Evolutionary conservation across 2,113 vertebrate genomes (phyloP), one percentile per base, ranked within the genome.

Genomic region (Cichladusa arquata): DNA sequence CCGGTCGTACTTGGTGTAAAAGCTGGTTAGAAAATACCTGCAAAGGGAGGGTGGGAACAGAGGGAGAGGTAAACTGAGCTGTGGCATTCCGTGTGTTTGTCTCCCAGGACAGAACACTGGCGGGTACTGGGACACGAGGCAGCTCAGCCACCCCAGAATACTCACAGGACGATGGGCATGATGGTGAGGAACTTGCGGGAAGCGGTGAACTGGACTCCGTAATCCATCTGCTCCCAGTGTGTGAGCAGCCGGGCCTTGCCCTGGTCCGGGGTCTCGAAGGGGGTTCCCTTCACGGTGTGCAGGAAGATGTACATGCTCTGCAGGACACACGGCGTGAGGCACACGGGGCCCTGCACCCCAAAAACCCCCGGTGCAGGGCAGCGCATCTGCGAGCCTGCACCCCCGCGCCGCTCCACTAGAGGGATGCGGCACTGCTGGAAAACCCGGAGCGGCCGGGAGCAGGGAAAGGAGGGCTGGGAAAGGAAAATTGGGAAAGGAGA

Each of bases 211-310:
- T 99, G 99, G 13, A 99, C 98, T 3, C 99, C 99, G 2, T 99
- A 99, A 96, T 99, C 99, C 99, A 99, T 99, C 98, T 99, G 99
- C 97, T 99, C 99, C 99, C 99, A 99, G 98, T 99, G 98, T 2
- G 99, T 99, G 2, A 99, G 98, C 92, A 99, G 97, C 93, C 99
- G 98, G 1, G 99, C 99, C 92, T 99, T 99, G 85, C 99, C 99
- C 97, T 99, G 99, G 92, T 99, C 99, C 0, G 99, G 99, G 4
- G 99, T 99, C 98, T 99, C 99, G 3, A 99, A 99, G 3, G 99
- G 99, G 4, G 99, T 99, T 88, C 99, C 99, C 93, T 99, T 99
- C 90, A 99, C 99, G 3, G 99, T 99, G 93, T 99, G 99, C 14
- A 99, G 98, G 66, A 99, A 98, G 88, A 99, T 99, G 97, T 99